Conservation (phyloP, 2,113 vertebrate species). For the Podarcis muralis region DNA sequence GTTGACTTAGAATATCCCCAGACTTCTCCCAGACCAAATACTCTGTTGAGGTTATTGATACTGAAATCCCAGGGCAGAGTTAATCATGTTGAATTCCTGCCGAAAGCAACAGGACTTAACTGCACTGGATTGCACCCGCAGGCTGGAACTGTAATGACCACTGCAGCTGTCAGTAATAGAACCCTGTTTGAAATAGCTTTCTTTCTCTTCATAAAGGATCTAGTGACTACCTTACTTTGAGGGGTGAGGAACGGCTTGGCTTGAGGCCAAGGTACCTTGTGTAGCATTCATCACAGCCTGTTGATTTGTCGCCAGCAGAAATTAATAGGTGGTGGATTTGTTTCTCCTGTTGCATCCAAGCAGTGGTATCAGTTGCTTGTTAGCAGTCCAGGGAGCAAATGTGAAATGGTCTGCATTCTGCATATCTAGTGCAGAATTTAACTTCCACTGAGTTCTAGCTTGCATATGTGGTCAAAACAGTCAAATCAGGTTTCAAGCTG, state of each 20-base stretch:
- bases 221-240: slow-evolving; percentile 26
- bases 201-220: neutral
- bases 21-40: neutral
- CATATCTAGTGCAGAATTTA: neutral
- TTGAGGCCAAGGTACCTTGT: slow-evolving; percentile 36
- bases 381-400: slow-evolving; percentile 49
- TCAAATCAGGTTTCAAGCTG: neutral
- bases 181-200: neutral
- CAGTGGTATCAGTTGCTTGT: slow-evolving; percentile 45
- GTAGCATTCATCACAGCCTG: slow-evolving; percentile 37
- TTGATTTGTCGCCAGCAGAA: slow-evolving; percentile 60
- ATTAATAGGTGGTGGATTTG: slow-evolving; percentile 47
- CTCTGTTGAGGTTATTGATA: neutral
- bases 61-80: neutral
- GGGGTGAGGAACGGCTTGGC: neutral
- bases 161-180: neutral
- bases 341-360: slow-evolving; percentile 48
- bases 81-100: neutral
- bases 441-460: neutral
- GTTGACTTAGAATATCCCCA: neutral
- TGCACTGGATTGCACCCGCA: neutral
- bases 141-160: neutral
- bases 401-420: neutral
- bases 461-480: neutral
- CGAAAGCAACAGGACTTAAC: neutral